Evolutionary conservation across 2,113 vertebrate species (phyloP).

Genomic region (Oplegnathus fasciatus): DNA sequence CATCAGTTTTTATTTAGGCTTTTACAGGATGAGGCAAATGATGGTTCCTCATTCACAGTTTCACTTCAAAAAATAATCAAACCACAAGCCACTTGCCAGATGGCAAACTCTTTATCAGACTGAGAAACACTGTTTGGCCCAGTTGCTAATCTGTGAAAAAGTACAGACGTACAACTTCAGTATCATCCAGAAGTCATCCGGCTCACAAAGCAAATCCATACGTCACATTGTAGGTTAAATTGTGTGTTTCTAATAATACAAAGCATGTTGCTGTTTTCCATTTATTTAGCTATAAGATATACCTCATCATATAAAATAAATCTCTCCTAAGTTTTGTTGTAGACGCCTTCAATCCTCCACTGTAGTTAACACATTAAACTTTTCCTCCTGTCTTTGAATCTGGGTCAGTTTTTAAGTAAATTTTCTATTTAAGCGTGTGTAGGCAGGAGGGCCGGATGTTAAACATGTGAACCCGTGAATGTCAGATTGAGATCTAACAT

Average conservation of each 20-base stretch:
- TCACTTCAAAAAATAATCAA: constrained; percentile 57
- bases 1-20: not conserved
- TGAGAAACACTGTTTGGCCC: not conserved
- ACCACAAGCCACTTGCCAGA: not conserved
- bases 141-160: not conserved
- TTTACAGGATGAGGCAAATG: not conserved
- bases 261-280: not conserved
- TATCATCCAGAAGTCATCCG: not conserved
- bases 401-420: not conserved
- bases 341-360: not conserved
- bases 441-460: constrained; percentile 8
- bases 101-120: not conserved
- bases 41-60: constrained; percentile 46
- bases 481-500: not conserved
- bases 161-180: not conserved
- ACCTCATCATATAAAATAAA: not conserved
- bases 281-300: not conserved
- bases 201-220: not conserved
- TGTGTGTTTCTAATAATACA: not conserved
- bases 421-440: not conserved
- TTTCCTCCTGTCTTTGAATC: not conserved
- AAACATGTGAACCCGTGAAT: not conserved
- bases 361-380: not conserved
- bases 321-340: not conserved
- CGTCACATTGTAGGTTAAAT: not conserved